Evolutionary conservation across 1,140 invertebrate species (phyloP), one percentile per base, ranked within the genome.

Genomic region (Dendrolimus punctatus): DNA sequence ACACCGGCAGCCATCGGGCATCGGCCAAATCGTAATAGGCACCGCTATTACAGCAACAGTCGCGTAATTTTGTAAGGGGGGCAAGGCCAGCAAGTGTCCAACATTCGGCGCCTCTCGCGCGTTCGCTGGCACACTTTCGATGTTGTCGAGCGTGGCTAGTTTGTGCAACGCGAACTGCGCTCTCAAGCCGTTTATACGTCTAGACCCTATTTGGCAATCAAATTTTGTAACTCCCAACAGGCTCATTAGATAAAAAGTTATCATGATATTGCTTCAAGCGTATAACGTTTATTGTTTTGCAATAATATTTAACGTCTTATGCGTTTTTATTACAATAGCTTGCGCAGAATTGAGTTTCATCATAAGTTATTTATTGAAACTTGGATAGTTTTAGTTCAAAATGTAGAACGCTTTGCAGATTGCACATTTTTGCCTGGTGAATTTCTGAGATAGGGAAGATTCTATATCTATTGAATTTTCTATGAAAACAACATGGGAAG

Each of bases 11-110:
- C 23, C 23, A 55, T 53, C 46, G 45, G 23, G 40, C 43, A 53
- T 23, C 23, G 23, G 23, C 23, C 38, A 48, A 43, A 40, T 41
- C 44, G 40, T 42, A 52, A 53, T 10, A 46, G 37, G 10, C 49
- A 43, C 37, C 51, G 45, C 45, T 57, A 59, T 62, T 58, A 67
- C 56, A 53, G 43, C 57, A 60, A 55, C 49, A 54, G 8, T 58
- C 60, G 71, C 67, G 67, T 67, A 71, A 72, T 62, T 57, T 47
- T 38, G 44, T 51, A 75, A 69, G 64, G 60, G 58, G 76, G 75
- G 59, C 78, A 81, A 81, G 78, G 78, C 76, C 78, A 60, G 46
- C 53, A 58, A 55, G 53, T 57, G 64, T 52, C 69, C 55, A 68
- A 69, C 58, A 56, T 51, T 48, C 57, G 49, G 39, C 48, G 47